phyloP scores from a whole-genome alignment of 2,797 vertebrate species.

The Melanogrammus aeglefinus region DNA sequence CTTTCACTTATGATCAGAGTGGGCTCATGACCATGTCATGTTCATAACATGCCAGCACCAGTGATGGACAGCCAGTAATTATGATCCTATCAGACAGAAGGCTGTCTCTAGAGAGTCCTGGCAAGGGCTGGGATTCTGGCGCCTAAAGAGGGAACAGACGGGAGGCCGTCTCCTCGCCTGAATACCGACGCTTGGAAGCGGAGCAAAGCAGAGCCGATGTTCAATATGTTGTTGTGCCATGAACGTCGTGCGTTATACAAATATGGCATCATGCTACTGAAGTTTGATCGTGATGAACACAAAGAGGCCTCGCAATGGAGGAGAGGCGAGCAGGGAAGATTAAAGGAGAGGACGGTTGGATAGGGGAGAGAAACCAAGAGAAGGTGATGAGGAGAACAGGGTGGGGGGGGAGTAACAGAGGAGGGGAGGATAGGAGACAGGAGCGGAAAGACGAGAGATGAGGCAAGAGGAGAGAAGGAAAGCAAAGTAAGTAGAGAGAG shows the following conservation, averaged over 20 bases:
- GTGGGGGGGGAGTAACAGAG: too few relatives aligned
- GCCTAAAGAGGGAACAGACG: background rate
- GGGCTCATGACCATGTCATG: background rate
- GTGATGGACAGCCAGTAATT: conserved; percentile 6
- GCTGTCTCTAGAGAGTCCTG: background rate
- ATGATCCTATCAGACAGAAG: conserved; percentile 5
- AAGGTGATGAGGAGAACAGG: background rate
- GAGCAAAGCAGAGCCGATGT: background rate
- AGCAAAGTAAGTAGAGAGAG: background rate
- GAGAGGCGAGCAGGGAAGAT: background rate
- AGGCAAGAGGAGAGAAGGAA: background rate
- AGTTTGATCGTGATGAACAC: background rate
- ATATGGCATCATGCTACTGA: background rate
- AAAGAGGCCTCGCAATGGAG: background rate
- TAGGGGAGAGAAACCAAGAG: background rate
- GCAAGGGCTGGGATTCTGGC: conserved; percentile 1
- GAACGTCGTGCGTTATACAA: background rate
- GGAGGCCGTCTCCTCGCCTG: background rate
- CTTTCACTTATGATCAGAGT: background rate
- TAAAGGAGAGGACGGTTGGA: too few relatives aligned
- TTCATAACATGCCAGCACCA: background rate
- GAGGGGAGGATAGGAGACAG: background rate
- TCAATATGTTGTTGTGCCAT: background rate
- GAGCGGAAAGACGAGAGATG: too few relatives aligned
- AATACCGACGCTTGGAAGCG: background rate